These are phyloP conservation scores for Pristionchus mayeri DNA, from an alignment of 2,888 invertebrate genomes.

Conservation along the genomic window DNA sequence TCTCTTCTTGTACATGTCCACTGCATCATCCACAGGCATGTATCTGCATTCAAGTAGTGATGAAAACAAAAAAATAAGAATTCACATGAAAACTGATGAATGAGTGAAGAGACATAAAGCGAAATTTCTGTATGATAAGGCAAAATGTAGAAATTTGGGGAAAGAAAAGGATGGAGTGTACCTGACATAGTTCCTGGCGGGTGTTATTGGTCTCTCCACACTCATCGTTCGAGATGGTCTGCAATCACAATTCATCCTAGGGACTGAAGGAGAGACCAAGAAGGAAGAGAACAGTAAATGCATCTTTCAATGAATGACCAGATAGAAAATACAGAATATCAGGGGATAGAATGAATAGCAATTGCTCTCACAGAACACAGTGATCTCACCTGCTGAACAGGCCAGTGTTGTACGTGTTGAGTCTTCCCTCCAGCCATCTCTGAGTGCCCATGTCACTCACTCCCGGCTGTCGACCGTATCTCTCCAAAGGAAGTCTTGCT, in stretches of 20 bases:
- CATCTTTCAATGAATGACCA: neutral
- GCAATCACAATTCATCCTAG: neutral
- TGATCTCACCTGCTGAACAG: slow-evolving; percentile 64
- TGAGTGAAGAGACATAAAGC: too few species aligned
- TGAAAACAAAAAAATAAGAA: neutral
- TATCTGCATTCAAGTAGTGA: slow-evolving; percentile 58
- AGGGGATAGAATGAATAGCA: too few species aligned
- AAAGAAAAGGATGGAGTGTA: neutral
- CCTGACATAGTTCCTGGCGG: slow-evolving; percentile 70
- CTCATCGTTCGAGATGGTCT: slow-evolving; percentile 62
- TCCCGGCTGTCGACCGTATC: slow-evolving; percentile 51
- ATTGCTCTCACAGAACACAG: too few species aligned
- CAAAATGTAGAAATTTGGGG: neutral
- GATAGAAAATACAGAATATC: too few species aligned
- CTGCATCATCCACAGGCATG: slow-evolving; percentile 75
- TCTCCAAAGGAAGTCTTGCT: neutral
- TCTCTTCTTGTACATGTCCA: slow-evolving; percentile 75
- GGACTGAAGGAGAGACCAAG: neutral
- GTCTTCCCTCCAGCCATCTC: slow-evolving; percentile 74
- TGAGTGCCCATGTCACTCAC: slow-evolving; percentile 74
- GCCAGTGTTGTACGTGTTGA: slow-evolving; percentile 73
- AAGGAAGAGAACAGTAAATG: neutral
- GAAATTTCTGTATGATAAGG: neutral
- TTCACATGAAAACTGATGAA: neutral
- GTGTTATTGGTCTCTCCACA: slow-evolving; percentile 70